phyloP scores from a whole-genome alignment of 2,797 vertebrate genomes.

The Sebastes reedi region DNA sequence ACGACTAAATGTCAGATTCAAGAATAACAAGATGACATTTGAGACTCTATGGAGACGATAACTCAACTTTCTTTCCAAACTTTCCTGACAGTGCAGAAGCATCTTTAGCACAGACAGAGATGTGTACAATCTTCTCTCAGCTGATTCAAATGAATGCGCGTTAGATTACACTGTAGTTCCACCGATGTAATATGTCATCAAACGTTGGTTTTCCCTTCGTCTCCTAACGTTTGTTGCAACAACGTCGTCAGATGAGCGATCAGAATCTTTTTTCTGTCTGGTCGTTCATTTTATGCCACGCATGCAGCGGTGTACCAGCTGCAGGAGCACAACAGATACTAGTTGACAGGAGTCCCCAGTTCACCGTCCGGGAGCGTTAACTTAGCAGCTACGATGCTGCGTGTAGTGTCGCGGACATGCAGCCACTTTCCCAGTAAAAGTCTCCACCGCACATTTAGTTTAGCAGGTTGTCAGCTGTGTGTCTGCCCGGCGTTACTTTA shows the following conservation, averaged over 20 bases:
- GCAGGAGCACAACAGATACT: too few species aligned
- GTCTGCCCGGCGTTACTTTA: too few species aligned
- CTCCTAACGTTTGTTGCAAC: too few species aligned
- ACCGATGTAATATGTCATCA: background rate
- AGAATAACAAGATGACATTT: background rate
- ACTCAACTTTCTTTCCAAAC: background rate
- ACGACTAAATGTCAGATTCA: background rate
- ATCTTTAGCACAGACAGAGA: background rate
- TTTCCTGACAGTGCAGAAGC: background rate
- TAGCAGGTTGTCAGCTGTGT: too few species aligned
- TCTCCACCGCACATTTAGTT: too few species aligned
- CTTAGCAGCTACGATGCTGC: too few species aligned
- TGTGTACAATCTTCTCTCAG: too few species aligned
- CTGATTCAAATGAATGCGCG: too few species aligned
- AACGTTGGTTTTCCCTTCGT: background rate
- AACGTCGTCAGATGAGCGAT: background rate
- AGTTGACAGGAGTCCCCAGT: accelerated
- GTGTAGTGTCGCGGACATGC: too few species aligned
- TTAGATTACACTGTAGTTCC: background rate
- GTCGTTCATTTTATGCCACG: background rate
- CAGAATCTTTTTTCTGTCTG: background rate
- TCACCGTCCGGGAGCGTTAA: too few species aligned
- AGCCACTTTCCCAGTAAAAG: too few species aligned
- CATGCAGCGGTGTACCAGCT: too few species aligned
- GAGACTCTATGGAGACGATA: background rate